Evolutionary conservation across 2,888 invertebrate genomes (phyloP).

Genomic region (Thecophora atra): DNA sequence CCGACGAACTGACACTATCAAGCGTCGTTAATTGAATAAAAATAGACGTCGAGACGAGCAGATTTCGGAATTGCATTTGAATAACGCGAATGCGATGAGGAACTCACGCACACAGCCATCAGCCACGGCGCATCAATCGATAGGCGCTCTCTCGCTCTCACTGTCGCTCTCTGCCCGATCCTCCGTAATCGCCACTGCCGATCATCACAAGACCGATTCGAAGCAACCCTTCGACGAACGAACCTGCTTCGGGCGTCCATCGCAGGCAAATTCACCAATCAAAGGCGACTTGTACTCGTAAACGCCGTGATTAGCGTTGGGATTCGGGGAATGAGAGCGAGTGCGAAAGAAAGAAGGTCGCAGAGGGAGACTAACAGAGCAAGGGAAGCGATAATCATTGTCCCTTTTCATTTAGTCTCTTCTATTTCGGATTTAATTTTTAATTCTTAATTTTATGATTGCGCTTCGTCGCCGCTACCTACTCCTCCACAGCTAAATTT

Average conservation of each 20-base stretch:
- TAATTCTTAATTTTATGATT: constrained; percentile 21
- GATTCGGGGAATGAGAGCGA: background rate
- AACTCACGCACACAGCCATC: constrained; percentile 10
- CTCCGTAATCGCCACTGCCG: background rate
- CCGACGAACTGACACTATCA: constrained; percentile 62
- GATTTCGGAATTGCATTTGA: constrained; percentile 30
- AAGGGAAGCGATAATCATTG: constrained; percentile 16
- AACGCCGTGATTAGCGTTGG: background rate
- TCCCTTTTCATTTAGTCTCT: constrained; percentile 32
- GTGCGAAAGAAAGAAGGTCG: background rate
- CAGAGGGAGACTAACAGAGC: background rate
- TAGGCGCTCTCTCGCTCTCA: background rate
- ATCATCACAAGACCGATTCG: background rate
- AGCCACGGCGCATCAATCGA: background rate
- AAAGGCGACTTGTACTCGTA: background rate
- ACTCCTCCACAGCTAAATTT: constrained; percentile 7
- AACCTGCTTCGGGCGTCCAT: background rate
- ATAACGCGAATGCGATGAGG: constrained; percentile 42
- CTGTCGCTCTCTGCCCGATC: background rate
- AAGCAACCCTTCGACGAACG: background rate
- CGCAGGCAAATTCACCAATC: constrained; percentile 7
- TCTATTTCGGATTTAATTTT: constrained; percentile 5
- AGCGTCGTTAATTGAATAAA: constrained; percentile 65
- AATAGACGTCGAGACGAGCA: constrained; percentile 53
- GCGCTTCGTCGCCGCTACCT: background rate